Base-by-base conservation (phyloP, 2,888 invertebrate species). In the Yponomeuta malinellus region DNA sequence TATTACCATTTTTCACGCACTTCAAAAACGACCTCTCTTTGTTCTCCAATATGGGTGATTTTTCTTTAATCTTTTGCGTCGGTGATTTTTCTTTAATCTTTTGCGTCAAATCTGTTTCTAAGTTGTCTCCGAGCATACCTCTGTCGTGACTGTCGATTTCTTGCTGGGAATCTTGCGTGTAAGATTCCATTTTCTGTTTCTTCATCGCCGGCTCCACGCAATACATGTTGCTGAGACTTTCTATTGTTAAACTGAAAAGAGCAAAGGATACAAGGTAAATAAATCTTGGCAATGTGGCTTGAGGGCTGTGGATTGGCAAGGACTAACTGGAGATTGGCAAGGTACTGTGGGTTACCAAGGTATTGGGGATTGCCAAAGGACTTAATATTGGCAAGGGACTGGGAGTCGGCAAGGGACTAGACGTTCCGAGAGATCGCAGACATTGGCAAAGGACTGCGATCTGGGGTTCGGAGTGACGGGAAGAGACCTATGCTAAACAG, bases 31-130 rank as follows among this genome's bases (percentile, higher is more conserved):
- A 90, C 73, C 88, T 79, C 37, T 85, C 81, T 72, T 89, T 90
- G 70, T 89, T 92, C 78, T 86, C 83, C 70, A 93, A 74, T 74
- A 93, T 87, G 0, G 93, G 93, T 23, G 93, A 93, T 76, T 81
- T 85, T 43, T 80, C 75, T 65, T 80, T 79, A 48, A 78, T 71
- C 48, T 33, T 52, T 37, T 74, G 73, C 8, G 72, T 70, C 66
- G 80, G 73, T 72, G 85, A 76, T 9, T 72, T 74, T 1, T 74
- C 37, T 1, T 23, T 23, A 48, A 78, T 71, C 29, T 33, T 52
- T 37, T 74, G 73, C 8, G 72, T 70, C 66, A 80, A 73, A 72
- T 85, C 77, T 9, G 72, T 74, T 1, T 74, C 37, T 1, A 76
- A 76, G 10, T 78, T 78, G 0, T 79, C 77, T 31, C 86, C 79